Evolutionary conservation across 2,113 vertebrate genomes (phyloP).

Genomic region (Myrmecophaga tridactyla): DNA sequence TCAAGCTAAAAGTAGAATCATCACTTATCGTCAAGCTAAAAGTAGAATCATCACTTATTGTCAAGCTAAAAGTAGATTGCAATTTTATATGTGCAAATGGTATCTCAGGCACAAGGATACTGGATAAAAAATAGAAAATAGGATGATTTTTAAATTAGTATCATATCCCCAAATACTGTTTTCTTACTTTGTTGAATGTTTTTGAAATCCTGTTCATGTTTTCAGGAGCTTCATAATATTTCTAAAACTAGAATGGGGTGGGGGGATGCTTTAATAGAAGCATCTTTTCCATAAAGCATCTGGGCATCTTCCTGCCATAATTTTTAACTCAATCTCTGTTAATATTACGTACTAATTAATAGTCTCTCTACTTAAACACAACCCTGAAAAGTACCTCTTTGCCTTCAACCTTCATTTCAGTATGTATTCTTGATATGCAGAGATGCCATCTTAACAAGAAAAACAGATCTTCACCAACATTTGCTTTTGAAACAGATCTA

Average conservation of each 20-base stretch:
- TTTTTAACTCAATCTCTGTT: slow-evolving; percentile 38
- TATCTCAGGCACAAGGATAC: neutral
- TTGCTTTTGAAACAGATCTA: slow-evolving; percentile 18
- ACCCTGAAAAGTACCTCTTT: neutral
- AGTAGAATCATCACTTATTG: slow-evolving; percentile 5
- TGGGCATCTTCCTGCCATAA: neutral
- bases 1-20: neutral
- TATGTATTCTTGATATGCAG: neutral
- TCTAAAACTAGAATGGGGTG: slow-evolving; percentile 34
- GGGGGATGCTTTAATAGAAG: neutral
- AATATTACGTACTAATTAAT: neutral
- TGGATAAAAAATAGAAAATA: slow-evolving; percentile 34
- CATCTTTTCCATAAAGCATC: slow-evolving; percentile 6
- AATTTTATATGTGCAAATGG: neutral
- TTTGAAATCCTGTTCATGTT: slow-evolving; percentile 26
- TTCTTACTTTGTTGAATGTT: slow-evolving; percentile 17
- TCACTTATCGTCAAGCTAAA: slow-evolving; percentile 31
- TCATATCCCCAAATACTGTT: slow-evolving; percentile 40
- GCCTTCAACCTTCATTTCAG: neutral
- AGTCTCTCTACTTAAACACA: slow-evolving; percentile 30
- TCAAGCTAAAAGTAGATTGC: slow-evolving; percentile 13
- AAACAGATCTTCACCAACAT: neutral
- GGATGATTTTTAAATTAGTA: slow-evolving; percentile 54
- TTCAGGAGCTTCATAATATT: slow-evolving; percentile 21
- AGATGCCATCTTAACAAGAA: neutral